Evolutionary conservation across 2,888 invertebrate species (phyloP), one percentile per base, ranked within the genome.

Genomic region (Nematopogon swammerdamellus): DNA sequence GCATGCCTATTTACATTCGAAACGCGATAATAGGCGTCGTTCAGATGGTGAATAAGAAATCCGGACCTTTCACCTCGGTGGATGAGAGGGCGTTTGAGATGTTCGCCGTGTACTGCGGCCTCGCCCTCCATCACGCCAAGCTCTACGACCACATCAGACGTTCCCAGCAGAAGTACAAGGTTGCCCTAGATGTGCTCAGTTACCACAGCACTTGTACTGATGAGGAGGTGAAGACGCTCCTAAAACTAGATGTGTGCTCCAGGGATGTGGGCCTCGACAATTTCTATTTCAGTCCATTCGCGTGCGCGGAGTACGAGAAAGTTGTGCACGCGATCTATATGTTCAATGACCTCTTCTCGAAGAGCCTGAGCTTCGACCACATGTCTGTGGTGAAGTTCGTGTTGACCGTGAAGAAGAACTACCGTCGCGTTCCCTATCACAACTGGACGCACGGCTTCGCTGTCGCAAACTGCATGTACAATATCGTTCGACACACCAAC

Each of bases 391-490:
- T 86, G 20, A 79, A 86, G 49, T 94, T 93, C 62, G 85, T 88
- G 2, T 64, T 93, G 56, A 93, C 92, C 0, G 92, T 93, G 2
- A 84, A 86, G 62, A 93, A 92, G 67, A 93, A 93, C 70, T 93
- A 94, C 63, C 79, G 93, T 8, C 75, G 85, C 20, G 91, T 92
- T 0, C 90, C 92, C 0, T 93, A 93, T 63, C 93, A 94, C 64
- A 94, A 93, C 65, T 94, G 92, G 86, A 87, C 88, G 19, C 93
- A 94, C 62, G 93, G 91, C 0, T 93, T 92, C 82, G 86, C 91
- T 0, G 93, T 93, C 0, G 92, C 92, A 2, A 91, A 93, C 60
- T 85, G 89, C 17, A 91, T 91, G 85, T 92, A 88, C 62, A 83
- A 85, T 2, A 85, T 91, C 46, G 72, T 92, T 49, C 88, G 88